phyloP scores from a whole-genome alignment of 1,140 invertebrate genomes.

The Cecropterus lyciades region DNA sequence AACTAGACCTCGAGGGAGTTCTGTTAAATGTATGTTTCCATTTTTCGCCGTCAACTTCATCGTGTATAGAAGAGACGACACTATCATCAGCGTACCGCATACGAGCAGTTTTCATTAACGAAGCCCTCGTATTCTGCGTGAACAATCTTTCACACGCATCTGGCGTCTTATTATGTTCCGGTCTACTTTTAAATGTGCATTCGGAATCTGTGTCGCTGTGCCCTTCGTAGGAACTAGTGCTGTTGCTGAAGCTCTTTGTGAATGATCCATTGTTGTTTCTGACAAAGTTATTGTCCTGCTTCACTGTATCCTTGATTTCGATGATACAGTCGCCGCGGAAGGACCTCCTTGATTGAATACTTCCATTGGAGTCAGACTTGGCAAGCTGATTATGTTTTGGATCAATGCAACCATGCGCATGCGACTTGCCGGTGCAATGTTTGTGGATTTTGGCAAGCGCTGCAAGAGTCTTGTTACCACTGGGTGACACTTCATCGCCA shows the following conservation, averaged over 20 bases:
- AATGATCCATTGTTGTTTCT: conserved; percentile 64
- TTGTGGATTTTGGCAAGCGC: conserved; percentile 86
- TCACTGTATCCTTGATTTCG: conserved; percentile 75
- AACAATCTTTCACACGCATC: conserved; percentile 81
- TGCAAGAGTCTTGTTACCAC: conserved; percentile 82
- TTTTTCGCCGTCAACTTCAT: conserved; percentile 75
- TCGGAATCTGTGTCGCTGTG: conserved; percentile 85
- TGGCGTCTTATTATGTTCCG: conserved; percentile 51
- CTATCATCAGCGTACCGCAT: conserved; percentile 83
- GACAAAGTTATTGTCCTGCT: conserved; percentile 47
- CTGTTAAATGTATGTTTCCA: conserved; percentile 67
- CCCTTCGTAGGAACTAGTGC: conserved; percentile 84
- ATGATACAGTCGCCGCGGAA: conserved; percentile 75
- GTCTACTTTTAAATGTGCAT: conserved; percentile 61
- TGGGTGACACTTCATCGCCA: conserved; percentile 82
- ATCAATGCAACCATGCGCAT: conserved; percentile 86
- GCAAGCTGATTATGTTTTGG: conserved; percentile 63
- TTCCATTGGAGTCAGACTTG: conserved; percentile 79
- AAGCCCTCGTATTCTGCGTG: conserved; percentile 84
- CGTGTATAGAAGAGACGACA: conserved; percentile 54
- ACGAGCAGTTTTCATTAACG: conserved; percentile 84
- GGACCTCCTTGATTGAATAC: conserved; percentile 74
- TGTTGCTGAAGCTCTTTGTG: conserved; percentile 80
- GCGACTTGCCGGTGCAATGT: conserved; percentile 89
- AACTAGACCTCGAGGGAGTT: conserved; percentile 79